Conservation (phyloP, 2,113 vertebrate genomes). For the Thalassarche chlororhynchos region DNA sequence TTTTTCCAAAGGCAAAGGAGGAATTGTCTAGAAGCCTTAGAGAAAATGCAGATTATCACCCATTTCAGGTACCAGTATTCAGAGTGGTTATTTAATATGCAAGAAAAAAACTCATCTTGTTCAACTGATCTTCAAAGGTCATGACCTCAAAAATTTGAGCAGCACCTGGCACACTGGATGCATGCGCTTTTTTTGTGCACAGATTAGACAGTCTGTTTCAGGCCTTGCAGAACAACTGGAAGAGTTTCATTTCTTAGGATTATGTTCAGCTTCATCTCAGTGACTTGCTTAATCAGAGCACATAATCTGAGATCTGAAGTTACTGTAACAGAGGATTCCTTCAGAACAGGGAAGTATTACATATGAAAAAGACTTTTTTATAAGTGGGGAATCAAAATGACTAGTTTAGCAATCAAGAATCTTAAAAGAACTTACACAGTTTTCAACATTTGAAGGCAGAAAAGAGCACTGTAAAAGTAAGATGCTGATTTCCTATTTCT, state of each 20-base stretch:
- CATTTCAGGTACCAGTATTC: background rate
- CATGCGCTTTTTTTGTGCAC: fast-evolving
- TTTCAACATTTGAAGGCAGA: background rate
- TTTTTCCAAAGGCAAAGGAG: background rate
- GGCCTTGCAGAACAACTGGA: background rate
- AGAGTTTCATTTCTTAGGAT: background rate
- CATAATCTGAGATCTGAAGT: background rate
- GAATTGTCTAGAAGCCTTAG: background rate
- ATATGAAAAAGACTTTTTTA: background rate
- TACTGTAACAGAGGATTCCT: background rate
- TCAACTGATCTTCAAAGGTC: background rate
- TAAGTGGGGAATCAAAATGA: background rate
- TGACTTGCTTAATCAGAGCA: background rate
- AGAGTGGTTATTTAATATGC: background rate
- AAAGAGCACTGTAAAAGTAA: background rate
- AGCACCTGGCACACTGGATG: background rate
- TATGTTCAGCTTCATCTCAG: background rate
- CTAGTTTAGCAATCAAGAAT: background rate
- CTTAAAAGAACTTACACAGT: background rate
- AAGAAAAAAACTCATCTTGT: background rate
- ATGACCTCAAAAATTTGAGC: background rate
- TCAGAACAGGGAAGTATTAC: background rate
- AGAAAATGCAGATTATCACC: background rate
- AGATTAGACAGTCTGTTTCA: background rate
- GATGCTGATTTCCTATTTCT: background rate